Base-by-base conservation (phyloP, 2,888 invertebrate species). In the Pharmacophagus antenor region DNA sequence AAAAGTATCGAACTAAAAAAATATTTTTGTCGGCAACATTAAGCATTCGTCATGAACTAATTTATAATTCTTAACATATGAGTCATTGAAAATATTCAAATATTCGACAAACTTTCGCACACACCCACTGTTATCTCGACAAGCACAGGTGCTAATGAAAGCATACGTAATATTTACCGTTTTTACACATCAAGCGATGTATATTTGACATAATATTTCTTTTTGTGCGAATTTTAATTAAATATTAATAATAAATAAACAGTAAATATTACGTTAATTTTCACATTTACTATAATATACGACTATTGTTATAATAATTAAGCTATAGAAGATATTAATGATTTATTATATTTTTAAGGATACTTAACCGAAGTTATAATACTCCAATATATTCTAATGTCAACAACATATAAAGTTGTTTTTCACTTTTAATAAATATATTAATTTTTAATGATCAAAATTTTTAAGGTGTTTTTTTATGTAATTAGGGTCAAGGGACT, bases 61-160 rank as follows among this genome's bases (percentile, higher is more conserved):
- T 52, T 15, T 18, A 10, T 52, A 46, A 47, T 58, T 52, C 37
- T 52, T 51, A 46, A 46, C 46, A 37, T 23, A 37, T 50, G 52
- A 58, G 58, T 58, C 68, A 60, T 51, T 50, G 18, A 20, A 52
- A 47, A 56, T 61, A 57, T 62, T 61, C 46, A 62, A 67, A 68
- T 66, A 69, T 62, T 67, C 62, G 63, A 65, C 64, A 60, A 64
- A 62, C 56, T 62, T 63, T 67, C 66, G 67, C 59, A 55, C 61
- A 62, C 50, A 63, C 62, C 63, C 56, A 62, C 61, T 70, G 68
- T 74, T 73, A 67, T 73, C 70, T 67, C 68, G 69, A 70, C 75
- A 73, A 71, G 70, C 69, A 72, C 70, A 68, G 68, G 61, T 70
- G 70, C 73, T 76, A 76, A 77, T 76, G 67, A 69, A 70, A 65